Evolutionary conservation across 2,113 vertebrate genomes (phyloP).

Genomic region (Acinonyx jubatus): DNA sequence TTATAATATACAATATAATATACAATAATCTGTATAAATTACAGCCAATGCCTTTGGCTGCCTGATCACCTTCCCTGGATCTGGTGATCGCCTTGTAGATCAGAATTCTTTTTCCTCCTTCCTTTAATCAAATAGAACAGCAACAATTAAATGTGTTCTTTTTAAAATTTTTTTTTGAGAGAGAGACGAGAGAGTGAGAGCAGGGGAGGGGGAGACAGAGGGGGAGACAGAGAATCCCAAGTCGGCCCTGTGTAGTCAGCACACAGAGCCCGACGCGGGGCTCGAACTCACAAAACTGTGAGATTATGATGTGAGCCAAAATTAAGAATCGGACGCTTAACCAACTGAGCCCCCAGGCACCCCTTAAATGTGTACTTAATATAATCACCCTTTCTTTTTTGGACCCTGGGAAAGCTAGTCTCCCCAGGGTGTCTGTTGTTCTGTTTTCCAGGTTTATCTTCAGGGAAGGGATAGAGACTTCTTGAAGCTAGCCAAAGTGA

Average conservation of each 20-base stretch:
- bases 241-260: too few relatives aligned
- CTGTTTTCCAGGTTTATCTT: conserved; percentile 1
- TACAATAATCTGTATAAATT: not conserved
- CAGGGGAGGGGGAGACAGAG: too few relatives aligned
- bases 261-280: too few relatives aligned
- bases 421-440: not conserved
- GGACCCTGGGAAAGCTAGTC: not conserved
- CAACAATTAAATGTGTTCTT: conserved; percentile 8
- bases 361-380: not conserved
- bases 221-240: too few relatives aligned
- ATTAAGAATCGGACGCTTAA: too few relatives aligned
- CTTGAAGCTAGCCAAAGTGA: not conserved
- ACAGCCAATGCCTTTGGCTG: not conserved
- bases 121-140: conserved; percentile 59
- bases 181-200: too few relatives aligned
- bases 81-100: not conserved
- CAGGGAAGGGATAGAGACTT: not conserved
- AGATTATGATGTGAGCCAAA: too few relatives aligned
- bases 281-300: too few relatives aligned
- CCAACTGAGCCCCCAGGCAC: too few relatives aligned
- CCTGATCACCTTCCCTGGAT: not conserved
- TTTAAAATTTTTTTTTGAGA: too few relatives aligned
- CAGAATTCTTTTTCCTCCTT: conserved; percentile 45
- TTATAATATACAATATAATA: too few relatives aligned
- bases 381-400: not conserved